A percentile compares a stretch with the other conserved stretches of the same genome.
These are phyloP conservation scores for Acanthornis magna DNA, from an alignment of 2,797 vertebrate species.

Conservation along the genomic window DNA sequence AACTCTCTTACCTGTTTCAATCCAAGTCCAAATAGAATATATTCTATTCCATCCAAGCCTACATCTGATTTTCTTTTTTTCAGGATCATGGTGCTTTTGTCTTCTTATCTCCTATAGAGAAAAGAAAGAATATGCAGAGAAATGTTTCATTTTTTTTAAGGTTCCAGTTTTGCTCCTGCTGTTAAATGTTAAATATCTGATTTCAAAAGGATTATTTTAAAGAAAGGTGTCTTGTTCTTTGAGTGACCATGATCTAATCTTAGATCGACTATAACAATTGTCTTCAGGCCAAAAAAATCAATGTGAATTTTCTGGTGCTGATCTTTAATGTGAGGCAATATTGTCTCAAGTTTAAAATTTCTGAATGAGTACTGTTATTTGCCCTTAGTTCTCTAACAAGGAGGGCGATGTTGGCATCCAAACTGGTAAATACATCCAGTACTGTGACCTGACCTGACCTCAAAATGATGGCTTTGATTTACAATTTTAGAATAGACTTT, in stretches of 20 bases:
- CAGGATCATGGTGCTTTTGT: not conserved
- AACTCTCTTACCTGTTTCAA: not conserved
- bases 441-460: not conserved
- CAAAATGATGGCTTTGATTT: not conserved
- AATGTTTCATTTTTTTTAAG: not conserved
- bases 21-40: not conserved
- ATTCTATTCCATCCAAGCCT: not conserved
- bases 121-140: not conserved
- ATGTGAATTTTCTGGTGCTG: not conserved
- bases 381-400: not conserved
- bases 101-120: not conserved
- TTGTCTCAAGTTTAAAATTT: not conserved
- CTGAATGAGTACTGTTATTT: not conserved
- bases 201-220: not conserved
- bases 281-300: not conserved
- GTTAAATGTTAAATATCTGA: not conserved
- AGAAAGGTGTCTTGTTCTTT: not conserved
- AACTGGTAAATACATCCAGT: not conserved
- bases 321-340: not conserved
- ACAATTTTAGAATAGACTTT: not conserved
- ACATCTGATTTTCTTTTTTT: not conserved
- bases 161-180: not conserved
- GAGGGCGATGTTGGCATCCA: rapidly evolving
- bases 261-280: not conserved
- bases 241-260: not conserved